Conservation (phyloP, 1,140 invertebrate species). For the Adoxophyes honmai region DNA sequence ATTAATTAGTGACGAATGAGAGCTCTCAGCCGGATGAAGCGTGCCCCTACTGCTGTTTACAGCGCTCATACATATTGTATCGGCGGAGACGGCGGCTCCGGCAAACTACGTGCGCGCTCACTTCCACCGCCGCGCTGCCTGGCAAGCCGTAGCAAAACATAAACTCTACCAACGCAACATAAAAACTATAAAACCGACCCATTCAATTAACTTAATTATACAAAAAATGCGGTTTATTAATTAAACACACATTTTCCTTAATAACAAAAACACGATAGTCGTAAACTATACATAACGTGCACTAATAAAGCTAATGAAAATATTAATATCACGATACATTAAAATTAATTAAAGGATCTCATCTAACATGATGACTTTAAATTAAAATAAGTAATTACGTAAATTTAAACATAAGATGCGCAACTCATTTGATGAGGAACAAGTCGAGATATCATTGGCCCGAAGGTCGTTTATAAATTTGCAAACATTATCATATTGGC, state of each 20-base stretch:
- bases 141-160: no score
- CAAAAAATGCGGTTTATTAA: constrained; percentile 6
- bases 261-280: neutral
- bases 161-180: no score
- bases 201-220: constrained; percentile 7
- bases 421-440: neutral
- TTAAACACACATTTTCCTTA: constrained; percentile 2
- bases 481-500: no score
- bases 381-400: neutral
- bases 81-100: constrained; percentile 29
- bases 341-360: neutral
- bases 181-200: neutral
- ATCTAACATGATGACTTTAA: neutral
- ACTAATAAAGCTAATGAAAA: neutral
- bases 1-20: constrained; percentile 70
- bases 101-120: constrained; percentile 17
- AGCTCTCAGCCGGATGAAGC: constrained; percentile 53
- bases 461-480: neutral
- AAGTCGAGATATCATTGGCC: neutral
- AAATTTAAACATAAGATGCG: neutral
- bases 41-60: constrained; percentile 44
- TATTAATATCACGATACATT: neutral
- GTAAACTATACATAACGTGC: neutral
- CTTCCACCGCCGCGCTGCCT: no score
- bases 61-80: constrained; percentile 55